These are phyloP conservation scores for Tromatobia lineatoria DNA, from an alignment of 2,888 invertebrate genomes.

Conservation along the genomic window DNA sequence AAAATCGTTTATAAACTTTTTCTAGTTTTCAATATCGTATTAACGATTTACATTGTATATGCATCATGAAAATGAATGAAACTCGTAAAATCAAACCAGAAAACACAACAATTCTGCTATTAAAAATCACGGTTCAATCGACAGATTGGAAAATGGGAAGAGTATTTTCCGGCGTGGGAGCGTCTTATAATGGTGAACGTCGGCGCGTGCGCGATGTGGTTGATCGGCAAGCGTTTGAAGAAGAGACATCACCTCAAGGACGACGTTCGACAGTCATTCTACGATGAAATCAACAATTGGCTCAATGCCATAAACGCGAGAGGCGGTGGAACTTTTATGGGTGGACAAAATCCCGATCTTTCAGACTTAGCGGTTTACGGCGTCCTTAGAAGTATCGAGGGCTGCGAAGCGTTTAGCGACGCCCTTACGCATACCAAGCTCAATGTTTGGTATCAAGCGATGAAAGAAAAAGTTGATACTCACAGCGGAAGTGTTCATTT, in stretches of 20 bases:
- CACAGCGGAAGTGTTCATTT: slow-evolving; percentile 87
- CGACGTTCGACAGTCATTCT: slow-evolving; percentile 95
- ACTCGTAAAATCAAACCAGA: slow-evolving; percentile 15
- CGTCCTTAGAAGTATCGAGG: slow-evolving; percentile 96
- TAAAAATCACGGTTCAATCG: slow-evolving; percentile 26
- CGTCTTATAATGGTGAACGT: slow-evolving; percentile 94
- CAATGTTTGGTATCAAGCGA: slow-evolving; percentile 91
- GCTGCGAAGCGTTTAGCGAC: slow-evolving; percentile 96
- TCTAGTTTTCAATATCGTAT: too few relatives aligned
- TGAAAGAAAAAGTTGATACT: slow-evolving; percentile 89
- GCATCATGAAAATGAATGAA: too few relatives aligned
- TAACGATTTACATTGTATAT: too few relatives aligned
- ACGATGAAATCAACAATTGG: slow-evolving; percentile 95
- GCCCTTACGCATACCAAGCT: slow-evolving; percentile 91
- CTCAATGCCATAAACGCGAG: slow-evolving; percentile 89
- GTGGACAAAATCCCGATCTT: slow-evolving; percentile 95
- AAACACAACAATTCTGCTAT: slow-evolving; percentile 25
- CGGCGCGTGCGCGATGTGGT: slow-evolving; percentile 97
- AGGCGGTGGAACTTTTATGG: slow-evolving; percentile 91
- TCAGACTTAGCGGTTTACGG: slow-evolving; percentile 97
- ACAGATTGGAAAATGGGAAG: slow-evolving; percentile 95
- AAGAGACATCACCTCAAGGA: slow-evolving; percentile 93
- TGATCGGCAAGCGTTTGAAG: slow-evolving; percentile 95
- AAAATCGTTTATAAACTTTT: neutral
- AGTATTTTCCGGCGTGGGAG: slow-evolving; percentile 95